Evolutionary conservation across 2,797 vertebrate species (phyloP).

Genomic region (Protonibea diacanthus): DNA sequence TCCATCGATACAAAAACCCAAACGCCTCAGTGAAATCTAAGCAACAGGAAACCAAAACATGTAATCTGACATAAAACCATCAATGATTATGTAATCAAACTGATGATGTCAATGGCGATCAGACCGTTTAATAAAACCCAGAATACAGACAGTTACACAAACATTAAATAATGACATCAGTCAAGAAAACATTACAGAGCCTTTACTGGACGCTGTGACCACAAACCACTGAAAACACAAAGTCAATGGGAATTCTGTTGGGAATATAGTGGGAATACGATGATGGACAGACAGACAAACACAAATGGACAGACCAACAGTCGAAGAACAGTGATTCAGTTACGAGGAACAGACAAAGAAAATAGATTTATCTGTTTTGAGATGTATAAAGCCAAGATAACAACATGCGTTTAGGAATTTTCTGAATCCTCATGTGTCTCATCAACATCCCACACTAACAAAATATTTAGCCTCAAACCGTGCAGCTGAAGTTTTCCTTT

Average conservation of each 20-base stretch:
- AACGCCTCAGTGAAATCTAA: constrained; percentile 41
- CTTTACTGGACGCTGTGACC: constrained; percentile 52
- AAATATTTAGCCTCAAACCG: constrained; percentile 64
- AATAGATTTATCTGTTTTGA: constrained; percentile 31
- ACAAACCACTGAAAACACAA: constrained; percentile 61
- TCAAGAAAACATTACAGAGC: constrained; percentile 52
- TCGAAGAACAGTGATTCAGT: neutral
- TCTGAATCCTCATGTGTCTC: constrained; percentile 56
- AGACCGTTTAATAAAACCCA: constrained; percentile 45
- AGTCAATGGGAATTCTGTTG: constrained; percentile 42
- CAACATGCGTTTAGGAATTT: constrained; percentile 35
- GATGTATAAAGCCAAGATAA: constrained; percentile 20
- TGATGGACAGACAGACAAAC: constrained; percentile 38
- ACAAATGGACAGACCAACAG: constrained; percentile 19
- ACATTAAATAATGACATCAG: constrained; percentile 61
- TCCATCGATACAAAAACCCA: constrained; percentile 26
- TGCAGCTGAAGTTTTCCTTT: constrained; percentile 43
- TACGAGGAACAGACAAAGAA: constrained; percentile 27
- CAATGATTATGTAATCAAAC: constrained; percentile 25
- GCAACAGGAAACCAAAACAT: constrained; percentile 23
- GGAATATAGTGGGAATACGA: constrained; percentile 22
- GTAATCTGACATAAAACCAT: constrained; percentile 36
- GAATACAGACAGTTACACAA: constrained; percentile 34
- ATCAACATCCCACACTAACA: constrained; percentile 49
- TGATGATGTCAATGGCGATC: constrained; percentile 39